Base-by-base conservation (phyloP, 2,797 vertebrate species). In the Lycodopsis pacificus region DNA sequence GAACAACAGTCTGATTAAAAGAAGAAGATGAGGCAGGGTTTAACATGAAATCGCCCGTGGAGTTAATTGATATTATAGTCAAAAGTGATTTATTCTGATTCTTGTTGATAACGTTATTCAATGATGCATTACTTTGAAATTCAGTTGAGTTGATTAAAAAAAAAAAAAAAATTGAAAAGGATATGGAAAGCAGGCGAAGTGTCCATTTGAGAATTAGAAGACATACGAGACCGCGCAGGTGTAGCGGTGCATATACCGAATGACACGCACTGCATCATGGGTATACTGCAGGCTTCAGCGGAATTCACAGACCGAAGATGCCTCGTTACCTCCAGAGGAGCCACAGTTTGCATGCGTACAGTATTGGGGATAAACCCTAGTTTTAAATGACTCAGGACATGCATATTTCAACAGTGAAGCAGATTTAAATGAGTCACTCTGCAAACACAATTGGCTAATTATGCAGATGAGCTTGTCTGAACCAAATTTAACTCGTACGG, bases 401-500 rank as follows among this genome's bases (percentile, higher is more conserved):
- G 83, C 79, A 89, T 88, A 90, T 91, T 89, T 90, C 76, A 84
- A 84, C 76, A 85, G 80, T 36, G 69, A 72, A 72, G 76, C 82
- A 61, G 70, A 88, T 91, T 84, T n/a, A 85, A 91, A 82, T 57
- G 71, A 88, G 69, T 88, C 86, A 44, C 56, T 86, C 82, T 85
- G 66, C 82, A 87, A 93, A 92, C 82, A 91, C 86, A 90, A 89
- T 90, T 32, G 69, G 73, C 80, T 90, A 88, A 92, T 93, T 92
- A 93, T 90, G 91, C 70, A 91, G 88, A 93, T 85, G 58, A 86
- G 80, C 76, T 68, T 2, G 61, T 81, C 59, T 81, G 72, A 91
- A 90, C 83, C 82, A 85, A 88, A 88, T 88, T 84, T 84, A 85
- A 91, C 85, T 85, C 61, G 32, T 89, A 86, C 76, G 15, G 82